Conservation (phyloP, 1,140 invertebrate species). For the Cydia amplana region DNA sequence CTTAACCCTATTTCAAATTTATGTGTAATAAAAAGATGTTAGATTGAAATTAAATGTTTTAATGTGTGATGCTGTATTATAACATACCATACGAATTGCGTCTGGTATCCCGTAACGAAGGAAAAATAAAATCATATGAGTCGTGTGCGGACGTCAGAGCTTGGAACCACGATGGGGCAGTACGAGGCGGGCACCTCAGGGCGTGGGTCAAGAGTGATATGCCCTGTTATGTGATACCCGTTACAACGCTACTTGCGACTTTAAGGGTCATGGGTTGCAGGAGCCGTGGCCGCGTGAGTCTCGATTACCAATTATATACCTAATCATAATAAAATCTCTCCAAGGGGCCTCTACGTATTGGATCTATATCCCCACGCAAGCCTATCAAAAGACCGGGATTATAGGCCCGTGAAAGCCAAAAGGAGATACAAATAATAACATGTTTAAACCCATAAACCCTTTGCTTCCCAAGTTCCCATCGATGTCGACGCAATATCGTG, state of each 20-base stretch:
- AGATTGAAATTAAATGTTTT: background rate
- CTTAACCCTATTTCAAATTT: background rate
- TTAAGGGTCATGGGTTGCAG: constrained; percentile 59
- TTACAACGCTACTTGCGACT: constrained; percentile 47
- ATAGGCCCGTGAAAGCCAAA: too few relatives aligned
- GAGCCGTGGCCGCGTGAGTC: constrained; percentile 51
- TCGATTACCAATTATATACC: too few relatives aligned
- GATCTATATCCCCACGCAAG: too few relatives aligned
- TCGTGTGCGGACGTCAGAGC: constrained; percentile 66
- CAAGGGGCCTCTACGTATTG: too few relatives aligned
- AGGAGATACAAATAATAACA: too few relatives aligned
- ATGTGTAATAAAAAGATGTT: background rate
- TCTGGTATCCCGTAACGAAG: constrained; percentile 60
- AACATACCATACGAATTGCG: constrained; percentile 35
- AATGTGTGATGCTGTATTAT: constrained; percentile 49
- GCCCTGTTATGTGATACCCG: constrained; percentile 61
- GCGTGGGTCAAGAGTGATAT: constrained; percentile 71
- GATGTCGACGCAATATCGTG: too few relatives aligned
- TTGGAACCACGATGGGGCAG: constrained; percentile 67
- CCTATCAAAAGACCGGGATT: too few relatives aligned
- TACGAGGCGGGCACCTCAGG: constrained; percentile 57
- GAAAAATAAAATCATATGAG: constrained; percentile 67
- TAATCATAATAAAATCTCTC: too few relatives aligned
- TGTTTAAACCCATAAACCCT: too few relatives aligned
- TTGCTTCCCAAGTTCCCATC: too few relatives aligned